phyloP scores from a whole-genome alignment of 2,113 vertebrate species.

The Kryptolebias marmoratus region DNA sequence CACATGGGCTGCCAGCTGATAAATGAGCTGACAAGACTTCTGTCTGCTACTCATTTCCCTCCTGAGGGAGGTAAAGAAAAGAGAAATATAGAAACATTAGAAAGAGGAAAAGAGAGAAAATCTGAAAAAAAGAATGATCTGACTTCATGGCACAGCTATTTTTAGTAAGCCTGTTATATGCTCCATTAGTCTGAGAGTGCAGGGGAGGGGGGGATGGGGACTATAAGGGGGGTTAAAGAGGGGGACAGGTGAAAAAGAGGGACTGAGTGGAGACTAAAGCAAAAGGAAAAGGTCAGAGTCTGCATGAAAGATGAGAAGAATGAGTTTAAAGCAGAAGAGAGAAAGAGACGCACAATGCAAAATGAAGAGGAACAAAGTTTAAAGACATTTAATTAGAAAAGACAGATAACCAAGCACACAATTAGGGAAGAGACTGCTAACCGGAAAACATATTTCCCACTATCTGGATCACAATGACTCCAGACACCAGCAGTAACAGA shows the following conservation, averaged over 20 bases:
- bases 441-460: too few relatives aligned
- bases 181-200: conserved; percentile 71
- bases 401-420: neutral
- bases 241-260: conserved; percentile 35
- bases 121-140: conserved; percentile 54
- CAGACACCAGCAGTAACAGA: neutral
- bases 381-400: neutral
- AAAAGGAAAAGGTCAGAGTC: neutral
- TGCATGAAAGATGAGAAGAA: neutral
- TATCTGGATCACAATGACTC: too few relatives aligned
- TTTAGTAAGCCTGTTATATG: conserved; percentile 76
- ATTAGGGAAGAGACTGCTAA: too few relatives aligned
- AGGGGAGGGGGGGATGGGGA: conserved; percentile 44
- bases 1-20: conserved; percentile 65
- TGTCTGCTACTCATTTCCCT: conserved; percentile 68
- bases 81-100: conserved; percentile 52
- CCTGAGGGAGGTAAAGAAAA: conserved; percentile 55
- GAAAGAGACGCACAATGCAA: neutral
- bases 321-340: neutral
- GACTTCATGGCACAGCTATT: conserved; percentile 71
- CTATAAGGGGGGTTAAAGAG: conserved; percentile 26
- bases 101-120: conserved; percentile 44
- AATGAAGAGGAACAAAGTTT: neutral
- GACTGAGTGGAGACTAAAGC: conserved; percentile 28
- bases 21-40: conserved; percentile 80